Conservation (phyloP, 2,888 invertebrate species). For the Achlya flavicornis region DNA sequence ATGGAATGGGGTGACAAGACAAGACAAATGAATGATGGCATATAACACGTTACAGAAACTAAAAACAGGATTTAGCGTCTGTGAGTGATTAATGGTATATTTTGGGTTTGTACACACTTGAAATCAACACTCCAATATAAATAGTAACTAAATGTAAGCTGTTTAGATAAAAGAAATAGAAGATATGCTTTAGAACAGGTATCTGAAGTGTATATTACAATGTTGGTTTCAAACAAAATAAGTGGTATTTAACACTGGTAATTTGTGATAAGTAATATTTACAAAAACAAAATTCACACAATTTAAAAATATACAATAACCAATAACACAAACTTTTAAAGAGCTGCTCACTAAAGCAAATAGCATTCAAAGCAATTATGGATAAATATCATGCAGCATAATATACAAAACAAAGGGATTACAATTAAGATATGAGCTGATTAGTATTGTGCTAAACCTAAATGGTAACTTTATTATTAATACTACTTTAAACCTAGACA, state of each 20-base stretch:
- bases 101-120: slow-evolving; percentile 57
- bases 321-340: slow-evolving; percentile 22
- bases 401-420: slow-evolving; percentile 44
- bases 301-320: slow-evolving; percentile 30
- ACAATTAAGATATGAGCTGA: slow-evolving; percentile 34
- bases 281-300: slow-evolving; percentile 45
- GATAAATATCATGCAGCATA: slow-evolving; percentile 47
- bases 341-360: slow-evolving; percentile 27
- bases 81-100: slow-evolving; percentile 72
- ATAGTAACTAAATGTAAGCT: slow-evolving; percentile 11
- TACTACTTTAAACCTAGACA: slow-evolving; percentile 46
- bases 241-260: slow-evolving; percentile 72
- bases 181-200: slow-evolving; percentile 1
- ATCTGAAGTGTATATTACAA: slow-evolving; percentile 22
- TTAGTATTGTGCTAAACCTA: slow-evolving; percentile 49
- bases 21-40: slow-evolving; percentile 83
- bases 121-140: slow-evolving; percentile 60
- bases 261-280: slow-evolving; percentile 48
- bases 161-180: slow-evolving; percentile 12
- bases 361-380: slow-evolving; percentile 28
- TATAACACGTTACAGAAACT: slow-evolving; percentile 70
- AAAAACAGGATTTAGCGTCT: slow-evolving; percentile 70
- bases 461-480: slow-evolving; percentile 41
- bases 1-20: slow-evolving; percentile 83
- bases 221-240: slow-evolving; percentile 48